Base-by-base conservation (phyloP, 2,888 invertebrate genomes). In the Drosophila kambysellisi region DNA sequence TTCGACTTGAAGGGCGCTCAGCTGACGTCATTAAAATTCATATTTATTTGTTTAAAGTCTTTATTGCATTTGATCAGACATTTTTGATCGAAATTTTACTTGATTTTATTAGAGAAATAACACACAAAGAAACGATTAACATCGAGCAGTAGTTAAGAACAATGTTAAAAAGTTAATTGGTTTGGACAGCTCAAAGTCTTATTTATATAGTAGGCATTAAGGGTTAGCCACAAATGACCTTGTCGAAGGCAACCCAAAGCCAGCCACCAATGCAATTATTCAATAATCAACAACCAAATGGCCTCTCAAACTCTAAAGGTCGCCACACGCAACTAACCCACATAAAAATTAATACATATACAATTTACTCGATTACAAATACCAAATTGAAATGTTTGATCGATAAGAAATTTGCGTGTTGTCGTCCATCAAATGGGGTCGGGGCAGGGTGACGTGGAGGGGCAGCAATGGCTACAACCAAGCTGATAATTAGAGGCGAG, bases 321-420 rank as follows among this genome's bases (percentile, higher is more conserved):
- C 66, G 46, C 60, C 79, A 53, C 88, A 84, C 89, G 89, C 85
- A 76, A 84, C 65, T 57, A 51, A 62, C 29, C 32, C 48, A 58
- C 25, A 25, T 53, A 63, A 60, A 67, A 53, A 67, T 17, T n/a
- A 50, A 46, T 17, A 66, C 15, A 46, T 33, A 33, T 25, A 20
- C 20, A 5, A 30, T 41, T 29, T 46, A 25, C 53, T 68, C 54
- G 68, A 81, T 86, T 81, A 64, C 81, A 54, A 56, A 51, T 46
- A 59, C 41, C 39, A 69, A 74, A 76, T 68, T 88, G 69, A 74
- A 85, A 89, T 82, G 90, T 89, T 85, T 85, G 90, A 85, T 85
- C 84, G 84, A 85, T 88, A 89, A 89, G 86, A 65, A 89, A 74
- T 82, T 89, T 89, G 84, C 84, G 85, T 84, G 85, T 52, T 74